Percentiles rank a stretch among this genome's conserved stretches.
Evolutionary conservation across 2,888 invertebrate genomes (phyloP).

Genomic region (Drosophila quinaria): DNA sequence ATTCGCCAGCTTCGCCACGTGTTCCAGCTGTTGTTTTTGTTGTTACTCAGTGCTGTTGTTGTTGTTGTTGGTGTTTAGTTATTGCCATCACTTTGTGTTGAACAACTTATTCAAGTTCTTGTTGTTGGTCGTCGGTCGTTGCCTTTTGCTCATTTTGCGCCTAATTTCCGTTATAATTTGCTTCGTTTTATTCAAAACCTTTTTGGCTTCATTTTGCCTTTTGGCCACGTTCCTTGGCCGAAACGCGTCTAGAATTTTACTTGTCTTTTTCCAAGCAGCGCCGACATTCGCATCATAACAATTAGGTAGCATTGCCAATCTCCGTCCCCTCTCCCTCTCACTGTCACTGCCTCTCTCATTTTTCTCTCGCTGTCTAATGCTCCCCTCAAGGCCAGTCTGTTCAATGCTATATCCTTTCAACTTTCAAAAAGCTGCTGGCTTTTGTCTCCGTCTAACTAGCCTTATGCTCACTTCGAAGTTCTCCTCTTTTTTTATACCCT

Average conservation of each 20-base stretch:
- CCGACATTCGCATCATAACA: slow-evolving; percentile 73
- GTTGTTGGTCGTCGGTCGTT: slow-evolving; percentile 23
- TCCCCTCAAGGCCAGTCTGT: slow-evolving; percentile 1
- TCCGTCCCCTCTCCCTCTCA: neutral
- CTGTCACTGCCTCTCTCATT: neutral
- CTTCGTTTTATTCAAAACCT: slow-evolving; percentile 74
- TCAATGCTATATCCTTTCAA: slow-evolving; percentile 51
- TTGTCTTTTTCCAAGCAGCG: slow-evolving; percentile 22
- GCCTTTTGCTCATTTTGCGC: slow-evolving; percentile 67
- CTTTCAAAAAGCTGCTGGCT: slow-evolving; percentile 54
- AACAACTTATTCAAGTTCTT: slow-evolving; percentile 28
- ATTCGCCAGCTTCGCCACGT: slow-evolving; percentile 41
- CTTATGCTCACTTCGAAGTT: slow-evolving; percentile 17
- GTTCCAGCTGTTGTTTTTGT: slow-evolving; percentile 19
- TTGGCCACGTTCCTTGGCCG: slow-evolving; percentile 46
- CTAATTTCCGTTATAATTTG: slow-evolving; percentile 81
- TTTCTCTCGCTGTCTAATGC: neutral
- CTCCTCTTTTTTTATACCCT: neutral
- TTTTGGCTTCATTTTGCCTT: slow-evolving; percentile 49
- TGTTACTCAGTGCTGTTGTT: slow-evolving; percentile 1
- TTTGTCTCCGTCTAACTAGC: slow-evolving; percentile 38
- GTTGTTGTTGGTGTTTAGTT: slow-evolving; percentile 35
- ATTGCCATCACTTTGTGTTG: slow-evolving; percentile 34
- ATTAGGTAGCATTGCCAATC: slow-evolving; percentile 52
- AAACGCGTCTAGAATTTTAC: slow-evolving; percentile 47